These are phyloP conservation scores for Spea multiplicata DNA, from an alignment of 2,113 vertebrate genomes.

Conservation along the genomic window DNA sequence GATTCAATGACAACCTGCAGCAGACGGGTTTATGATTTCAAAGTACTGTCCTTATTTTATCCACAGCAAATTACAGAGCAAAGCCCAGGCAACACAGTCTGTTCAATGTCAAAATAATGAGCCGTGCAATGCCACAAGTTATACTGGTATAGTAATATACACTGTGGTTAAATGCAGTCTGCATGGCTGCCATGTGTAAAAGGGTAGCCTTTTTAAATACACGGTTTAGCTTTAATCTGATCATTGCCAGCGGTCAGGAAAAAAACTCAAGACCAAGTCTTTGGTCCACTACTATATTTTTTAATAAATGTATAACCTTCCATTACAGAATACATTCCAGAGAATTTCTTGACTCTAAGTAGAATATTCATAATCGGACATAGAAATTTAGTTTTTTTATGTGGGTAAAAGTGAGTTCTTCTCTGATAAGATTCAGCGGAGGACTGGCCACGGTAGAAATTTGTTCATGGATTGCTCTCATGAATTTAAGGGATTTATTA, in stretches of 20 bases:
- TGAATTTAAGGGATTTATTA: too few relatives aligned
- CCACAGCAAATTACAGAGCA: constrained; percentile 42
- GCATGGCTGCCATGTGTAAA: constrained; percentile 18
- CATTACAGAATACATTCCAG: too few relatives aligned
- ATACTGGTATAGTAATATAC: constrained; percentile 38
- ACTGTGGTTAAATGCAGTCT: constrained; percentile 37
- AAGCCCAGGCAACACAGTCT: constrained; percentile 29
- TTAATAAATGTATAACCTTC: too few relatives aligned
- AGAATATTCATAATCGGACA: too few relatives aligned
- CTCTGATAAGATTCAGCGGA: too few relatives aligned
- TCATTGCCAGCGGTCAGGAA: constrained; percentile 13
- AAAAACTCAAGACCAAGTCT: too few relatives aligned
- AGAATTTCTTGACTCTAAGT: too few relatives aligned
- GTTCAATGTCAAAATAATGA: constrained; percentile 44
- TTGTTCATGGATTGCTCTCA: too few relatives aligned
- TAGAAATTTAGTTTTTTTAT: too few relatives aligned
- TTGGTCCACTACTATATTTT: too few relatives aligned
- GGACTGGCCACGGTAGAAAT: too few relatives aligned
- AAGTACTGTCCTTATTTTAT: constrained; percentile 44
- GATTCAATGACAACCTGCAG: constrained; percentile 34
- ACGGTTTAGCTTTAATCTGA: neutral
- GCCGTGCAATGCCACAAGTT: constrained; percentile 40
- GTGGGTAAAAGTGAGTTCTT: too few relatives aligned
- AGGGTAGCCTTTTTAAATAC: constrained; percentile 7
- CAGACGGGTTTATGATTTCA: constrained; percentile 25